Evolutionary conservation across 2,888 invertebrate species (phyloP), one percentile per base, ranked within the genome.

Genomic region (Elysia crispata): DNA sequence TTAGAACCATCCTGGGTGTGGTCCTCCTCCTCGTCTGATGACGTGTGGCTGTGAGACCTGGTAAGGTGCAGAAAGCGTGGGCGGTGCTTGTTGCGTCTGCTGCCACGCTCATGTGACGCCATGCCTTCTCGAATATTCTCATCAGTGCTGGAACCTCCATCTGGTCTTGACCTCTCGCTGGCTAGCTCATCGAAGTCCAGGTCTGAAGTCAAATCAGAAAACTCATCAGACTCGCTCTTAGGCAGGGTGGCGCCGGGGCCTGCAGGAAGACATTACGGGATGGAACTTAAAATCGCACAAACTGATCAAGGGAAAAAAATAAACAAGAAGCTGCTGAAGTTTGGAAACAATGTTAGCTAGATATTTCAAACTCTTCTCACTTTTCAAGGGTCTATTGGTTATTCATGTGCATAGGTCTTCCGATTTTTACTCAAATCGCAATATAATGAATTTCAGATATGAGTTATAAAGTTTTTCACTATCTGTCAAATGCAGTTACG

Each of bases 201-300:
- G 69, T 90, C 90, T 0, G 89, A 89, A 1, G 85, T 81, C 28
- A 86, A 82, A 72, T 88, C 89, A 3, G 90, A 90, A 73, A 86
- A 86, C 50, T 90, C 90, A 75, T 90, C 90, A 0, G 90, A 89
- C 73, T 90, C 90, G 82, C 90, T 90, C 67, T 86, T 85, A 11
- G 89, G 87, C 66, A 82, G n/a, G 3, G 67, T 79, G 13, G 83
- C 83, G 13, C 84, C 83, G 0, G 83, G 82, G 49, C 85, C 85
- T 85, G 83, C 49, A 70, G 31, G 31, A 41, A 3, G 41, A 41
- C 3, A 41, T 3, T 41, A 41, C 11, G 41, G 11, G 11, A 41
- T 11, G 11, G 3, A 41, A 41, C 11, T 41, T 41, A 6, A 41
- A 6, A 6, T 11, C 5, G 11, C 11, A 11, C 11, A 41, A 6